Conservation (phyloP, 2,113 vertebrate species). For the Elachura formosa region DNA sequence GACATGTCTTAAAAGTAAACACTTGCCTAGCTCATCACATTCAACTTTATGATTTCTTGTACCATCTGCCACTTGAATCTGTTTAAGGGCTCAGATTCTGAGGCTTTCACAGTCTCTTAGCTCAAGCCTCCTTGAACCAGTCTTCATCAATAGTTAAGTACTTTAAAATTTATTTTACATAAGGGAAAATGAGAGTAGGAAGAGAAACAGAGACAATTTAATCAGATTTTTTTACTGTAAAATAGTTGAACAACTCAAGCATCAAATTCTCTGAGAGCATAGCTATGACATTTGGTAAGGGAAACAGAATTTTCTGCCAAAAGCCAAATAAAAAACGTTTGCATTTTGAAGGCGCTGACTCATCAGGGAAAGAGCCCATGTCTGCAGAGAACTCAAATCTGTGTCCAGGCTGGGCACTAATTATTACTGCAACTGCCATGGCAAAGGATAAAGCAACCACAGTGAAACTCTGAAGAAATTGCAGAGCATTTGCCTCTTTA, state of each 20-base stretch:
- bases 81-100: background rate
- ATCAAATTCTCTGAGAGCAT: background rate
- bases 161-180: background rate
- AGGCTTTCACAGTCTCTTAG: background rate
- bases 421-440: background rate
- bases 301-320: conserved; percentile 39
- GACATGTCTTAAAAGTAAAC: background rate
- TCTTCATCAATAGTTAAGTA: background rate
- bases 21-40: background rate
- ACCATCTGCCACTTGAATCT: background rate
- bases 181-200: background rate
- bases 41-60: background rate
- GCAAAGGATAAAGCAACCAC: background rate
- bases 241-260: background rate
- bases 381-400: background rate
- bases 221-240: background rate
- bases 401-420: background rate
- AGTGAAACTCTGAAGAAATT: background rate
- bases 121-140: background rate
- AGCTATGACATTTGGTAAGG: conserved; percentile 23
- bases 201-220: background rate
- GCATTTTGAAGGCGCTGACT: conserved; percentile 33
- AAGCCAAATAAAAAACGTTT: background rate
- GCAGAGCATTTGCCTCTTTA: background rate
- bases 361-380: background rate